These are phyloP conservation scores for Dinomys branickii DNA, from an alignment of 2,113 vertebrate genomes.

Conservation along the genomic window DNA sequence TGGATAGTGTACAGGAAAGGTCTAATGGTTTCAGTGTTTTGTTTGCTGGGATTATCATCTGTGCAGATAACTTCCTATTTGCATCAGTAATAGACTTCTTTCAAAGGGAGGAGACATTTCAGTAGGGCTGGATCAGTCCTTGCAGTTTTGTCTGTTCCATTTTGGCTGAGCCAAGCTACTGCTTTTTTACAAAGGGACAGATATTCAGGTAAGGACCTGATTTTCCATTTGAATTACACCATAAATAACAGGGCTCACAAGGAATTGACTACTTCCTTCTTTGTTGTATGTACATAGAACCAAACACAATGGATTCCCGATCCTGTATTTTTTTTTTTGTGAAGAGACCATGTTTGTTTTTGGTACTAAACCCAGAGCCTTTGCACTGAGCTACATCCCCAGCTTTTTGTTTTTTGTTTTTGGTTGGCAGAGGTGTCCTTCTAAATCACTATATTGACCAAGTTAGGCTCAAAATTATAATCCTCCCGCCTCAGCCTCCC, in stretches of 20 bases:
- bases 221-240: slow-evolving; percentile 45
- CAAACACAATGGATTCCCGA: not conserved
- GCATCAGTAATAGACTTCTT: slow-evolving; percentile 71
- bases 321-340: not conserved
- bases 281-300: not conserved
- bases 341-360: not conserved
- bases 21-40: slow-evolving; percentile 75
- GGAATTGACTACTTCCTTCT: slow-evolving; percentile 50
- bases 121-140: slow-evolving; percentile 38
- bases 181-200: slow-evolving; percentile 45
- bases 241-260: slow-evolving; percentile 54
- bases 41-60: slow-evolving; percentile 69
- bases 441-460: not conserved
- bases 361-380: not conserved
- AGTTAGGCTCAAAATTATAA: not conserved
- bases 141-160: slow-evolving; percentile 55
- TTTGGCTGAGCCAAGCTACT: slow-evolving; percentile 43
- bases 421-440: not conserved
- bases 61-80: slow-evolving; percentile 68
- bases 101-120: slow-evolving; percentile 64
- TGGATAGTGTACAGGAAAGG: not conserved
- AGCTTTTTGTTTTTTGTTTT: not conserved
- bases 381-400: not conserved
- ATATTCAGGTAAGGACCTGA: slow-evolving; percentile 11
- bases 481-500: not conserved